Base-by-base conservation (phyloP, 2,888 invertebrate species). In the Drosophila anceps region DNA sequence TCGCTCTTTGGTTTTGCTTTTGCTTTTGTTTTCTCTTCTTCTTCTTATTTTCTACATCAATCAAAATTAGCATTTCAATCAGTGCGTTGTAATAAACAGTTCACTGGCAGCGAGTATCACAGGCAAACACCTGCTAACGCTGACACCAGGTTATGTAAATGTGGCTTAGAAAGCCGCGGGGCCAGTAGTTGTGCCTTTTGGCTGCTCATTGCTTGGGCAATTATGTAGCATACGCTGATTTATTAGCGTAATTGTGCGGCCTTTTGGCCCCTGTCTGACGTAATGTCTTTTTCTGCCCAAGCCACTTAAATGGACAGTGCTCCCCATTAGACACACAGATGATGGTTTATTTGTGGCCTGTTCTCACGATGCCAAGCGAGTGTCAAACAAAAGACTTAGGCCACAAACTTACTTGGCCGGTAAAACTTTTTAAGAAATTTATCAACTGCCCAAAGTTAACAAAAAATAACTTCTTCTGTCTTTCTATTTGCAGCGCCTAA, bases 31-130 rank as follows among this genome's bases (percentile, higher is more conserved):
- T n/a, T n/a, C n/a, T n/a, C n/a, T n/a, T n/a, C n/a, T n/a, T n/a
- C n/a, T n/a, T n/a, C n/a, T 44, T 24, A 13, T 15, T 18, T 20
- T 64, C 61, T 53, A 69, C 84, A 84, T 86, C 82, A 79, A 85
- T 85, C 82, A 85, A 84, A 86, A 86, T 85, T 85, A 84, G 86
- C 84, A 85, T 86, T 77, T 86, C 86, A 86, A 84, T 85, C 81
- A 81, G 64, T 54, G 61, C 50, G 18, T 50, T 66, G 69, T 58
- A 61, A 54, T 15, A 54, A 61, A 18, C 61, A 46, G 53, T 37
- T 41, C 31, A 48, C 58, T 31, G 43, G 18, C 31, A 24, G 13
- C 29, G 35, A 18, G 43, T 51, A 65, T 18, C 39, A n/a, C 60
- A 24, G 63, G 55, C 55, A 58, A 58, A 64, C 73, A 61, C n/a